Evolutionary conservation across 2,888 invertebrate species (phyloP), one percentile per base, ranked within the genome.

Genomic region (Prosopocoilus inquinatus): DNA sequence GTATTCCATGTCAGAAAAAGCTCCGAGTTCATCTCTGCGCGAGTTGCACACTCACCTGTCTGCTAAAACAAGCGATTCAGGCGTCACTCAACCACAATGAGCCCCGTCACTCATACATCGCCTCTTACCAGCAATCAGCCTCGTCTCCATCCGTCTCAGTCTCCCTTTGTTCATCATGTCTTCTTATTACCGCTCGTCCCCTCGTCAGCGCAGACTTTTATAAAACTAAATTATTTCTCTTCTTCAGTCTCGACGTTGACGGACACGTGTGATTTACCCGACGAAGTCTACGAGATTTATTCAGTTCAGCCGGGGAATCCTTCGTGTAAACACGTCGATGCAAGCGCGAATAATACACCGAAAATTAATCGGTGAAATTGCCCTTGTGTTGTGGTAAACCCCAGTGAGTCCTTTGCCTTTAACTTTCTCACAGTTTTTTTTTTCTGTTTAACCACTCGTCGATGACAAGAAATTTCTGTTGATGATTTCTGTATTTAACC

Each of bases 21-120:
- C 16, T 41, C 13, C 11, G 41, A 41, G 12, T 41, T 11, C 13
- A 9, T 41, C 41, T 16, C n/a, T 41, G 41, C 41, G 16, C 41
- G 15, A 28, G 38, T 15, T 15, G 16, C 51, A 16, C 13, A 41
- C 41, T 64, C 60, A 65, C 64, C 67, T 69, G 69, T 66, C 66
- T 62, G 65, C 67, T 67, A 62, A 69, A 72, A 70, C 70, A 70
- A 71, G 68, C 70, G 66, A 72, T 73, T 72, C 73, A 73, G 67
- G 70, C 70, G 74, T 73, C 75, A 73, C 59, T 74, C 72, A 69
- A 59, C 66, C 67, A 74, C 74, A 75, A 74, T 74, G 73, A 74
- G 70, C 63, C 67, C 72, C 70, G 75, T 74, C 75, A 74, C 71
- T 74, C 74, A 73, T 68, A 64, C 69, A 65, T 67, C 69, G 52